A percentile compares a stretch with the other conserved stretches of the same genome.
Conservation (phyloP, 2,888 invertebrate species). For the Temnothorax unifasciatus region DNA sequence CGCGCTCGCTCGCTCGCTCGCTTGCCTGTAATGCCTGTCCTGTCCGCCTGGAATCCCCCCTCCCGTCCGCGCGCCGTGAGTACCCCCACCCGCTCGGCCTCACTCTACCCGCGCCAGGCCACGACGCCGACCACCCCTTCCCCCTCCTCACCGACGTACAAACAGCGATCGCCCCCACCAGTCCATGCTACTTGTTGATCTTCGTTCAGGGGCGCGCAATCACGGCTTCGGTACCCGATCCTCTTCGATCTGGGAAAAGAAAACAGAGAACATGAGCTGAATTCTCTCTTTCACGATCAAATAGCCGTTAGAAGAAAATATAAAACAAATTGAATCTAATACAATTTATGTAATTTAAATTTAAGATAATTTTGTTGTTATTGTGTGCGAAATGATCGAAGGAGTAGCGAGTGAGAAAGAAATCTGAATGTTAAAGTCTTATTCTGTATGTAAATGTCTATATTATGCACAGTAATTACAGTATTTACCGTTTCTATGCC, state of each 20-base stretch:
- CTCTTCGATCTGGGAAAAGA: not conserved
- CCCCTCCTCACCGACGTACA: conserved; percentile 66
- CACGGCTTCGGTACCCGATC: not conserved
- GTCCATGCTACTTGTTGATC: conserved; percentile 78
- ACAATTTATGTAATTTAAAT: not conserved
- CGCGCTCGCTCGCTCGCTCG: not conserved
- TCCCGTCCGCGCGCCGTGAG: conserved; percentile 26
- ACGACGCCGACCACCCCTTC: conserved; percentile 41
- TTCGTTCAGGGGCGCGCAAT: conserved; percentile 72
- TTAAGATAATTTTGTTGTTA: not conserved
- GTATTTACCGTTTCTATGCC: too few species aligned
- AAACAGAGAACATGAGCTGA: not conserved
- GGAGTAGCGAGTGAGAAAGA: too few species aligned
- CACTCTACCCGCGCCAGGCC: conserved; percentile 42
- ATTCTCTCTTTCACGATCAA: not conserved
- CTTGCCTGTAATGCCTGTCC: conserved; percentile 7
- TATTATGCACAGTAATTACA: too few species aligned
- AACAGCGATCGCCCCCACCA: conserved; percentile 71
- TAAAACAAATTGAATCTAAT: not conserved
- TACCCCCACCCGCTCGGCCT: conserved; percentile 38
- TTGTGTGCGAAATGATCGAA: too few species aligned
- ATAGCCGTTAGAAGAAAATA: not conserved
- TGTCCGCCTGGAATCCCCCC: conserved; percentile 39
- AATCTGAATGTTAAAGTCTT: too few species aligned
- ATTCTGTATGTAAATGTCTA: too few species aligned